Percentiles rank a stretch among this genome's conserved stretches.
Conservation (phyloP, 2,888 invertebrate genomes). For the Clepsis dumicolana region DNA sequence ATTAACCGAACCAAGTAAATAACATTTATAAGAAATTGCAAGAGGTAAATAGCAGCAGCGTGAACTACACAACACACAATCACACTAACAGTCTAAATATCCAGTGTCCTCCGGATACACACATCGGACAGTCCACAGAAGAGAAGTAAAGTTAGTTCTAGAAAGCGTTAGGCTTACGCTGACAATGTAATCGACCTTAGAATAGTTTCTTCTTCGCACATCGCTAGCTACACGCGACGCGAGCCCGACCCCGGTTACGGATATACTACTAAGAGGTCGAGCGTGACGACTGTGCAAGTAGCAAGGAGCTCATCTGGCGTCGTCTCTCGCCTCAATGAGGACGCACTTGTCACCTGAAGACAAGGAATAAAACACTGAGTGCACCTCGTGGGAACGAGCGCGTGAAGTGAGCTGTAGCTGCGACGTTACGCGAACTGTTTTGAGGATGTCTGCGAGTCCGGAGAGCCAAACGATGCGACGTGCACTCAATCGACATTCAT, state of each 20-base stretch:
- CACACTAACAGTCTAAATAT: constrained; percentile 79
- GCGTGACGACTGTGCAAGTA: constrained; percentile 81
- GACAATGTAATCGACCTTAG: constrained; percentile 84
- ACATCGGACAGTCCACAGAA: constrained; percentile 79
- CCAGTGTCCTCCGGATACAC: constrained; percentile 84
- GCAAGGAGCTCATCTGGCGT: constrained; percentile 85
- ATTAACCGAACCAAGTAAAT: constrained; percentile 55
- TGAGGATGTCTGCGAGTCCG: constrained; percentile 82
- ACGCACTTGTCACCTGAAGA: constrained; percentile 93
- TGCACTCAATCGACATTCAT: constrained; percentile 79
- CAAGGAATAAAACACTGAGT: constrained; percentile 87
- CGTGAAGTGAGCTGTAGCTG: constrained; percentile 84
- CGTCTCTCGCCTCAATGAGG: constrained; percentile 92
- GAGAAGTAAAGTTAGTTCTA: constrained; percentile 76
- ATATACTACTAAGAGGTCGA: constrained; percentile 78
- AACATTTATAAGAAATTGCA: constrained; percentile 63
- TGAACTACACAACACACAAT: constrained; percentile 84
- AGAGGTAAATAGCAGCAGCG: constrained; percentile 73
- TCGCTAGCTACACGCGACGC: constrained; percentile 83
- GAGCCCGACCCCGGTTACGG: constrained; percentile 79
- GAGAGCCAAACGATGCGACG: constrained; percentile 80
- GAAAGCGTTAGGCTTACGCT: constrained; percentile 86
- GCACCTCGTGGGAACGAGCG: constrained; percentile 80
- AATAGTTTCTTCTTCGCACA: constrained; percentile 84
- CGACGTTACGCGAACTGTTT: constrained; percentile 83